Evolutionary conservation across 2,888 invertebrate genomes (phyloP).

Genomic region (Oxycera nigricornis): DNA sequence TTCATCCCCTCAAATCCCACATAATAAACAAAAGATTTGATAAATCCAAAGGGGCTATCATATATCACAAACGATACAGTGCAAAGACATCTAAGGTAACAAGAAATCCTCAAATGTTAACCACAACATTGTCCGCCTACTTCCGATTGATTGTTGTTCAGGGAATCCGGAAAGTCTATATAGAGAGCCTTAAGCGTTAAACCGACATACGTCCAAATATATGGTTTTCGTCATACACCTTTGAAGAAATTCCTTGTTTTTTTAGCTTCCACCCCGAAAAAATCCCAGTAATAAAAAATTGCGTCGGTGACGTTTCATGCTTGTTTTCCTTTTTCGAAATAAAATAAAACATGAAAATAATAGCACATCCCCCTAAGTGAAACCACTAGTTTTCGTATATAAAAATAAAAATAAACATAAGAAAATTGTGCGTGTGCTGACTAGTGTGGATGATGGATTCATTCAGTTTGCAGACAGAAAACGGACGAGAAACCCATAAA

Average conservation of each 20-base stretch:
- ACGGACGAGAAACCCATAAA: conserved; percentile 25
- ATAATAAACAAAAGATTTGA: conserved; percentile 14
- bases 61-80: background rate
- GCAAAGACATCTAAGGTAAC: background rate
- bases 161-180: conserved; percentile 5
- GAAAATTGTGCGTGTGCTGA: background rate
- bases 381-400: conserved; percentile 6
- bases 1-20: too few species aligned
- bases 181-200: background rate
- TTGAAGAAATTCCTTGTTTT: background rate
- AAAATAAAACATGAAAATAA: background rate
- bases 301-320: background rate
- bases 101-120: conserved; percentile 5
- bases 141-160: conserved; percentile 23
- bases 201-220: background rate
- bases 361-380: conserved; percentile 13
- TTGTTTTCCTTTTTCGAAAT: background rate
- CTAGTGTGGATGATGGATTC: background rate
- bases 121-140: conserved; percentile 25
- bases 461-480: background rate
- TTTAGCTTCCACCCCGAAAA: background rate
- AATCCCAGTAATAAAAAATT: background rate
- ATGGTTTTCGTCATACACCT: background rate
- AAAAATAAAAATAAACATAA: background rate
- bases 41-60: conserved; percentile 11